Evolutionary conservation across 35 echinoderm and acorn worm species (phyloP), one percentile per base, ranked within the genome.

Genomic region (Stichopus chloronotus): DNA sequence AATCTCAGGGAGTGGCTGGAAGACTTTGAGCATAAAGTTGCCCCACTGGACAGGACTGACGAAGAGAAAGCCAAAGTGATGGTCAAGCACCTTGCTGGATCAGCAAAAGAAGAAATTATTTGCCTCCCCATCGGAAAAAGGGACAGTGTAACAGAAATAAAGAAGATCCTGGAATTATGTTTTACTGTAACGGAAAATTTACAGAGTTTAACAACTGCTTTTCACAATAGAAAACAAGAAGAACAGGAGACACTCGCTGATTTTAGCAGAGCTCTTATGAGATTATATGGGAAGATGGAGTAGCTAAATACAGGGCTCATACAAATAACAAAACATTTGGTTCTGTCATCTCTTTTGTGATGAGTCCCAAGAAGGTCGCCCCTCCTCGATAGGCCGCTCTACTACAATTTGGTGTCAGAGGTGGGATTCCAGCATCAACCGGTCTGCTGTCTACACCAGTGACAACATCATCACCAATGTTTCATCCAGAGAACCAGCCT

Each of bases 231-330:
- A 8, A 52, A 13, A 16, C 93, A 80, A 84, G 22, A 17, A 53
- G 93, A 90, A 12, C 30, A 43, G 30, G 30, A 43, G 30, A 43
- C 30, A 43, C 87, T 94, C 13, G 93, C 86, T 4, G 93, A 94
- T 23, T 94, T 78, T 74, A 94, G 93, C 72, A 79, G 92, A 23
- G 55, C 53, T 30, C 56, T 94, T 4, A 72, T 89, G 59, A 53
- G 92, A 57, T 22, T 88, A 19, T 94, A 94, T 57, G 25, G 57
- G n/a, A 17, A 78, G 5, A 94, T 94, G 93, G 93, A 90, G 25
- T 43, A 43, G 30, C 30, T 43, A 43, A 43, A 43, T 43, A 43
- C 30, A 43, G 30, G 30, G 3, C 3, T 0, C 30, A 43, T 43
- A 43, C 3, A 43, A 43, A 43, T 43, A 43, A 43, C 30, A 43